Evolutionary conservation across 2,113 vertebrate species (phyloP).

Genomic region (Scomber scombrus): DNA sequence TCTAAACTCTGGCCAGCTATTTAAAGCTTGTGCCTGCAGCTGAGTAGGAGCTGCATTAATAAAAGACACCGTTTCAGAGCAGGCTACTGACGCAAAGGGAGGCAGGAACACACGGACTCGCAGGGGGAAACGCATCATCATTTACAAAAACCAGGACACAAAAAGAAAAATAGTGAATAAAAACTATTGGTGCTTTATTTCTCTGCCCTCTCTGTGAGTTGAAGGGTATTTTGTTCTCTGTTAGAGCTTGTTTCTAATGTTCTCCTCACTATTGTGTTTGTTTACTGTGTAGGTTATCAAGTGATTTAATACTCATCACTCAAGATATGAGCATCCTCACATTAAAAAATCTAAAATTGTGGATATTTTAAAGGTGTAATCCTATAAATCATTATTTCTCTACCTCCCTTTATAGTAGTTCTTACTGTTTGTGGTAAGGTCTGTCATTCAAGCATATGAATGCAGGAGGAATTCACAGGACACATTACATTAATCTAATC

Average conservation of each 20-base stretch:
- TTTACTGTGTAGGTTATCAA: background rate
- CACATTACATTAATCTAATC: too few species aligned
- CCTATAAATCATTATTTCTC: too few species aligned
- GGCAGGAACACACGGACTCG: conserved; percentile 12
- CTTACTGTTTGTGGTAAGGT: too few species aligned
- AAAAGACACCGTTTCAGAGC: conserved; percentile 73
- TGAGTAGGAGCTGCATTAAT: conserved; percentile 61
- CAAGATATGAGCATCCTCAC: too few species aligned
- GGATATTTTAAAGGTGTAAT: background rate
- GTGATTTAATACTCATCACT: background rate
- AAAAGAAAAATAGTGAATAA: conserved; percentile 20
- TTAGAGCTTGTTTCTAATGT: background rate
- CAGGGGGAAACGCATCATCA: conserved; percentile 19
- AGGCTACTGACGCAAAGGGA: conserved; percentile 44
- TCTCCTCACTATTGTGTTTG: background rate
- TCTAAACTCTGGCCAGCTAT: conserved; percentile 66
- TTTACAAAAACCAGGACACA: conserved; percentile 40
- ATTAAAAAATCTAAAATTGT: background rate
- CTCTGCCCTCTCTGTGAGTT: background rate
- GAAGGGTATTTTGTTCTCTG: background rate
- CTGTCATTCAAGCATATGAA: too few species aligned
- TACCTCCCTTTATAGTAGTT: too few species aligned
- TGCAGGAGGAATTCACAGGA: too few species aligned
- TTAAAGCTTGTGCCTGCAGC: conserved; percentile 74
- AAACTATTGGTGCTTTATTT: conserved; percentile 7